phyloP scores from a whole-genome alignment of 2,888 invertebrate genomes.

The Lepas anatifera region DNA sequence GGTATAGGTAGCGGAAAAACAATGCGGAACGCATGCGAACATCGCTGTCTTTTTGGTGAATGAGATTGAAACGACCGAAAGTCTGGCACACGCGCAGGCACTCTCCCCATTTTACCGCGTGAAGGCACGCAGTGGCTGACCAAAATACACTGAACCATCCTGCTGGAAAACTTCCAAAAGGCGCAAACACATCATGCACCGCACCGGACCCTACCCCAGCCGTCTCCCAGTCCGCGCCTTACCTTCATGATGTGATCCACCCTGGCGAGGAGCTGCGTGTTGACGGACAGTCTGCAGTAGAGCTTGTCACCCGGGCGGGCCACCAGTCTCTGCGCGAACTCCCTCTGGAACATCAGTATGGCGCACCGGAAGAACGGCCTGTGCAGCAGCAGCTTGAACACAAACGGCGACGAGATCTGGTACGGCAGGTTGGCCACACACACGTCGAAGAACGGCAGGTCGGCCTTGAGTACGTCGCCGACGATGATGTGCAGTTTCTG shows the following conservation, averaged over 20 bases:
- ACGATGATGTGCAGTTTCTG: conserved; percentile 79
- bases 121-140: no score
- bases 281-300: conserved; percentile 90
- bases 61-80: no score
- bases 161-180: no score
- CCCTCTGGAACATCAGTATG: conserved; percentile 95
- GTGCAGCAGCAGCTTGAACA: conserved; percentile 87
- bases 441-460: conserved; percentile 91
- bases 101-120: no score
- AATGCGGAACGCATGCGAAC: no score
- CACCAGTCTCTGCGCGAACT: conserved; percentile 92
- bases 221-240: no score
- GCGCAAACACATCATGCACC: no score
- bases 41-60: no score
- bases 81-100: no score
- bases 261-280: conserved; percentile 86
- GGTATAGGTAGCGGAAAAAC: no score
- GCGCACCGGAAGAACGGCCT: conserved; percentile 60
- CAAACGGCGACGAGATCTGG: conserved; percentile 79
- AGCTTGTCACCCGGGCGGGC: conserved; percentile 96
- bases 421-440: conserved; percentile 98
- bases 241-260: conserved; percentile 95
- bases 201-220: no score
- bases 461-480: conserved; percentile 88
- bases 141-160: no score